Evolutionary conservation across 2,113 vertebrate species (phyloP).

Genomic region (Tauraco erythrolophus): DNA sequence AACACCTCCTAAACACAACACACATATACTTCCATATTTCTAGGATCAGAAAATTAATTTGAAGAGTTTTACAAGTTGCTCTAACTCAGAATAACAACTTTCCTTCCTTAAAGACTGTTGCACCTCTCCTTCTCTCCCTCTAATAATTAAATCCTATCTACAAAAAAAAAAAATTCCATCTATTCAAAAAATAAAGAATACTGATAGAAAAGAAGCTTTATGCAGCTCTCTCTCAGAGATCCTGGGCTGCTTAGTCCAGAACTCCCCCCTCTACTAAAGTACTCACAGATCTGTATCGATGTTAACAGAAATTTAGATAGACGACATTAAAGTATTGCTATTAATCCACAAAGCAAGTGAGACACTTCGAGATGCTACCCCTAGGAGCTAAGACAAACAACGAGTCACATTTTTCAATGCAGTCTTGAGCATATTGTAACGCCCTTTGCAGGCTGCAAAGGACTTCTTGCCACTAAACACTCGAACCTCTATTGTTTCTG

Average conservation of each 20-base stretch:
- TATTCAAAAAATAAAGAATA: background rate
- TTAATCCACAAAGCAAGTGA: background rate
- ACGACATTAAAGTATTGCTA: background rate
- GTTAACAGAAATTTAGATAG: background rate
- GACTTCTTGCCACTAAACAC: background rate
- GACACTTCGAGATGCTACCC: background rate
- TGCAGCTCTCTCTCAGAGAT: background rate
- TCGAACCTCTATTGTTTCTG: background rate
- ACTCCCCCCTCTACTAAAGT: background rate
- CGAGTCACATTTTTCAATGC: background rate
- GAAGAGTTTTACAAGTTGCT: background rate
- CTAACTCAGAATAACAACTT: background rate
- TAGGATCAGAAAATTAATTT: background rate
- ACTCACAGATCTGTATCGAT: background rate
- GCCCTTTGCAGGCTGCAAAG: background rate
- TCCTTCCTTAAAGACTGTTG: background rate
- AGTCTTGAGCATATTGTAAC: background rate
- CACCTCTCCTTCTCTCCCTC: background rate
- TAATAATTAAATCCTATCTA: background rate
- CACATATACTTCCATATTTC: background rate
- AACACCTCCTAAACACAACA: background rate
- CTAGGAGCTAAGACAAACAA: background rate
- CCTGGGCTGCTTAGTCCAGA: background rate
- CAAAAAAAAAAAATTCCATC: background rate
- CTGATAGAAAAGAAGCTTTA: background rate